Conservation (phyloP, 2,797 vertebrate species). For the Sylvilagus floridanus region DNA sequence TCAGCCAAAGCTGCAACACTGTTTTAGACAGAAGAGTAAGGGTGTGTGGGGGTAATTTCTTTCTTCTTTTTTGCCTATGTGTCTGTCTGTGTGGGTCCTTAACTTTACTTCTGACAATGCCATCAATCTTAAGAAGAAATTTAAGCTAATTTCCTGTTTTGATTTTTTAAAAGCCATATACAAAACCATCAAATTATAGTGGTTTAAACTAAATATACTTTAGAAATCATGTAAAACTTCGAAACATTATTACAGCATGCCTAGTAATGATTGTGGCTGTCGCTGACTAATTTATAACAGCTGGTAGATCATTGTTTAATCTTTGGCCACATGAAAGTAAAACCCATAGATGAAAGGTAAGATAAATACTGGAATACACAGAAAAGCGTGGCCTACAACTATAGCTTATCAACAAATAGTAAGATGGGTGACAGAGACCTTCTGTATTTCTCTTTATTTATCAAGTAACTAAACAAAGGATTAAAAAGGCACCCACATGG, state of each 20-base stretch:
- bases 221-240: constrained; percentile 87
- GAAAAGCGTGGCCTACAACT: constrained; percentile 76
- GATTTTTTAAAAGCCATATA: constrained; percentile 84
- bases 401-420: constrained; percentile 80
- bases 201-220: constrained; percentile 85
- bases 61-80: not conserved
- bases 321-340: constrained; percentile 85
- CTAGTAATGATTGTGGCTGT: constrained; percentile 86
- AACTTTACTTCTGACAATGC: constrained; percentile 82
- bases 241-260: constrained; percentile 86
- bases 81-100: constrained; percentile 65
- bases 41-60: constrained; percentile 40
- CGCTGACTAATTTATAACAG: constrained; percentile 88
- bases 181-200: constrained; percentile 84
- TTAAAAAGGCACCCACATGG: constrained; percentile 68
- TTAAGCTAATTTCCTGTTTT: constrained; percentile 85
- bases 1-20: constrained; percentile 85
- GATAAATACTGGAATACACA: constrained; percentile 82
- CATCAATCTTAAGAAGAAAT: constrained; percentile 84
- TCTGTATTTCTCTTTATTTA: constrained; percentile 80
- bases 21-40: constrained; percentile 74
- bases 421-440: constrained; percentile 77
- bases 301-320: constrained; percentile 88
- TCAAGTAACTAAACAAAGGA: constrained; percentile 74
- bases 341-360: constrained; percentile 83